These are phyloP conservation scores for Prosopocoilus inquinatus DNA, from an alignment of 2,888 invertebrate genomes.

Conservation along the genomic window DNA sequence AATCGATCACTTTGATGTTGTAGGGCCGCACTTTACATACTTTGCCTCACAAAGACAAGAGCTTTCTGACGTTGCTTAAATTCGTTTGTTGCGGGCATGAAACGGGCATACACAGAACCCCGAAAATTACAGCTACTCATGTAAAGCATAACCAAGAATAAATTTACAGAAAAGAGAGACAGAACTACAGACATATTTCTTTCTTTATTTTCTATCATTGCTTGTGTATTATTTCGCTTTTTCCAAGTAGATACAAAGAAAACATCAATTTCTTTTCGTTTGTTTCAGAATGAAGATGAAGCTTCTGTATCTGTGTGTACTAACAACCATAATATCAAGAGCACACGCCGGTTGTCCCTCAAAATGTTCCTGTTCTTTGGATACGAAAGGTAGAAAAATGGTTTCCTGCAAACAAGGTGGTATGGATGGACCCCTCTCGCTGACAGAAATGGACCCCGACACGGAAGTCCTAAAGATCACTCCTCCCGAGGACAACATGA, in stretches of 20 bases:
- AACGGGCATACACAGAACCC: too few species aligned
- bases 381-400: conserved; percentile 57
- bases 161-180: too few species aligned
- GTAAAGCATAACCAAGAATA: too few species aligned
- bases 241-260: neutral
- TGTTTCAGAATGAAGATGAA: conserved; percentile 27
- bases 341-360: conserved; percentile 56
- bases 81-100: too few species aligned
- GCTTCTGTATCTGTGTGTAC: conserved; percentile 22
- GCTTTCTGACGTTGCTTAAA: too few species aligned
- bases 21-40: too few species aligned
- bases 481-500: conserved; percentile 61
- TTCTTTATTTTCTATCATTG: too few species aligned
- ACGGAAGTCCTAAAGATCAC: conserved; percentile 64
- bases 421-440: conserved; percentile 61
- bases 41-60: too few species aligned
- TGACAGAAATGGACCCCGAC: conserved; percentile 59
- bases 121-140: too few species aligned
- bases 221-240: too few species aligned
- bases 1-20: too few species aligned
- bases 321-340: conserved; percentile 23
- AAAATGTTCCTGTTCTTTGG: conserved; percentile 62
- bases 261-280: conserved; percentile 3
- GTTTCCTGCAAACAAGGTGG: conserved; percentile 63
- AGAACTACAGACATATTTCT: too few species aligned